A percentile compares a stretch with the other conserved stretches of the same genome.
phyloP scores from a whole-genome alignment of 2,113 vertebrate genomes.

The Opisthocomus hoazin region DNA sequence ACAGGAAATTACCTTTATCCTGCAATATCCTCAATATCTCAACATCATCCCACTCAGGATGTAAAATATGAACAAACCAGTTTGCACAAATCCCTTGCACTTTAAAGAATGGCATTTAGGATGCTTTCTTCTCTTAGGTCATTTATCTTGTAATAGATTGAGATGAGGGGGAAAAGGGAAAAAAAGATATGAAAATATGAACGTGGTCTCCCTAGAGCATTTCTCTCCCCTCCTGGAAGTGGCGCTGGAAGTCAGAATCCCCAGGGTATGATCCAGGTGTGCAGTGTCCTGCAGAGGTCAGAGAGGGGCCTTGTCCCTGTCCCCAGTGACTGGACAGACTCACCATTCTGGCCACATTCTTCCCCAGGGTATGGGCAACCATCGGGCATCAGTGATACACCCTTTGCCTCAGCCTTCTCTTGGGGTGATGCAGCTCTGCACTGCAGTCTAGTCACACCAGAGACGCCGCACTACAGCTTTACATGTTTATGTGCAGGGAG shows the following conservation, averaged over 20 bases:
- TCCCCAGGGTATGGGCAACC: neutral
- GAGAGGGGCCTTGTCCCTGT: neutral
- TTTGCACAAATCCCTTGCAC: neutral
- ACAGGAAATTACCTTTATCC: neutral
- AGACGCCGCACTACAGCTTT: neutral
- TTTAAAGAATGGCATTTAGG: neutral
- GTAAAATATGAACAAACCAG: neutral
- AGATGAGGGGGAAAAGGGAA: neutral
- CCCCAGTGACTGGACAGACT: neutral
- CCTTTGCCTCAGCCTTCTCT: neutral
- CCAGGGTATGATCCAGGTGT: neutral
- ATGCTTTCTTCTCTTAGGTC: neutral
- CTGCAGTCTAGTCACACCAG: neutral
- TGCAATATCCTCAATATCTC: neutral
- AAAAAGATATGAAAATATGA: neutral
- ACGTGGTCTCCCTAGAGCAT: neutral
- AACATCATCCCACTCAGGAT: neutral
- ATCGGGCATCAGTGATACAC: neutral
- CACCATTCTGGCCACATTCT: neutral
- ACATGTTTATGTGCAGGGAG: neutral
- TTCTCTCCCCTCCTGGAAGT: neutral
- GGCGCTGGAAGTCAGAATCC: neutral
- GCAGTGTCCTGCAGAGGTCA: neutral
- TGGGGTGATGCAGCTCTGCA: neutral
- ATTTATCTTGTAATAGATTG: neutral